Evolutionary conservation across 2,113 vertebrate species (phyloP).

Genomic region (Caranx ignobilis): DNA sequence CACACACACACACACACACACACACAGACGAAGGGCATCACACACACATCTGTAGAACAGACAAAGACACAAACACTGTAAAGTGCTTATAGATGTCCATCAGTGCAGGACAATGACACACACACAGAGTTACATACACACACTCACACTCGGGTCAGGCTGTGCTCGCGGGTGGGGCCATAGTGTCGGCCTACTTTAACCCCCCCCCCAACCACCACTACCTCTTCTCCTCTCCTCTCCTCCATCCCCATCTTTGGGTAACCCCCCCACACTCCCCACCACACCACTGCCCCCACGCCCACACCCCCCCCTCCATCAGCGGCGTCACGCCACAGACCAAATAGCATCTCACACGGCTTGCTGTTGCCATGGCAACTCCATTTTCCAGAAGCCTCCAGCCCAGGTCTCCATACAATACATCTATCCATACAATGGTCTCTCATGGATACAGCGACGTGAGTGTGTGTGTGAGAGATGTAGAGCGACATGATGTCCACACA

Average conservation of each 20-base stretch:
- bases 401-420: constrained; percentile 70
- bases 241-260: constrained; percentile 59
- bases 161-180: constrained; percentile 33
- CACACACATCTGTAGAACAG: constrained; percentile 22
- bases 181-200: constrained; percentile 39
- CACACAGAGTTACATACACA: constrained; percentile 18
- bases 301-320: constrained; percentile 57
- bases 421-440: constrained; percentile 53
- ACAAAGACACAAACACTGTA: constrained; percentile 6
- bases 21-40: constrained; percentile 24
- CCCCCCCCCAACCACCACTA: background rate
- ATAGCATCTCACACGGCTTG: constrained; percentile 77
- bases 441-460: constrained; percentile 60
- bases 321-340: constrained; percentile 73
- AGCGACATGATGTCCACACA: constrained; percentile 43
- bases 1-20: constrained; percentile 14
- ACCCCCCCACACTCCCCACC: constrained; percentile 41
- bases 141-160: constrained; percentile 24
- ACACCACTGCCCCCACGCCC: constrained; percentile 48
- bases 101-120: constrained; percentile 33
- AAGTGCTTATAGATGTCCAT: constrained; percentile 30
- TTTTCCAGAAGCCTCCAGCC: constrained; percentile 82
- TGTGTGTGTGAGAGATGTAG: constrained; percentile 28
- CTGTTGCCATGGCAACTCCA: constrained; percentile 86
- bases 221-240: background rate